Base-by-base conservation (phyloP, 2,113 vertebrate species). In the Falcunculus frontatus region DNA sequence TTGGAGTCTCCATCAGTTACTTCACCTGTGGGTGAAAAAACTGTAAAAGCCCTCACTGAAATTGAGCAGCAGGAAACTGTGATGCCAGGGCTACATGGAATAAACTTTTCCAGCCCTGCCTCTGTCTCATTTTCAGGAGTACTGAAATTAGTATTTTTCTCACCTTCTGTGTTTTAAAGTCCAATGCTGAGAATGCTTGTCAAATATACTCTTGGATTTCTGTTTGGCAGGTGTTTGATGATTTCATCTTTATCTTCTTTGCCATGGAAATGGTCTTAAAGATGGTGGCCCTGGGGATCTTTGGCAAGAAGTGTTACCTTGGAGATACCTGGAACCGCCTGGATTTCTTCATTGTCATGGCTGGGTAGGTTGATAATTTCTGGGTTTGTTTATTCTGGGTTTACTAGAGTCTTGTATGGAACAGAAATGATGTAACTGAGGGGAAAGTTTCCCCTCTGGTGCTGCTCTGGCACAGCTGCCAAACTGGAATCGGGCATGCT, bases 311-410 rank as follows among this genome's bases (percentile, higher is more conserved):
- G 80, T 99, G 99, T 97, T 99, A 99, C 97, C 98, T 99, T 20
- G 99, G 99, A 42, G 99, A 99, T 97, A 99, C 99, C 1, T 99
- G 99, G 99, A 99, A 99, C 96, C 98, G 99, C 13, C 97, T 99
- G 98, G 99, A 99, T 85, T 99, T 99, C 98, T 99, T 99, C 88
- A 99, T 99, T 56, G 99, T 99, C 86, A 99, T 99, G 99, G 99
- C 99, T 42, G 99, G 99, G 99, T 99, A 98, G 95, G 99, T 97
- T 20, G 8, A 46, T 35, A 55, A 4, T 35, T 63, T 91, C 30
- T n/a, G 33, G 5, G 2, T 35, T 76, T 84, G 6, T 91, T 81
- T 72, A 8, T 57, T 91, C n/a, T 57, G 15, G n/a, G 16, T 87
- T 85, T 87, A 16, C 6, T 56, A 15, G 32, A 78, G 11, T 47